Conservation (phyloP, 2,797 vertebrate genomes). For the Cygnus olor region DNA sequence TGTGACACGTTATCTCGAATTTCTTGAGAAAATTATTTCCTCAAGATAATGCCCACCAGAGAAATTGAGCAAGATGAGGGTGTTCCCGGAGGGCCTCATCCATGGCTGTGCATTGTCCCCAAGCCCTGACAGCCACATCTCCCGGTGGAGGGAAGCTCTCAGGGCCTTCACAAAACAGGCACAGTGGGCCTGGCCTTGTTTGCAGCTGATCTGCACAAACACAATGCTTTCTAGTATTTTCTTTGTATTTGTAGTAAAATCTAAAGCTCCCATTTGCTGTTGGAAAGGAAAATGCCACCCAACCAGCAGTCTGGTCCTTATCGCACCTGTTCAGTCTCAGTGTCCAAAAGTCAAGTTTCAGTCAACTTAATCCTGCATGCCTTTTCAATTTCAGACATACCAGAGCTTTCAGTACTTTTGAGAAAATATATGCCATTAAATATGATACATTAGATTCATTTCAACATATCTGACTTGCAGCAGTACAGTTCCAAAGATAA, state of each 20-base stretch:
- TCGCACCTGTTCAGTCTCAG: background rate
- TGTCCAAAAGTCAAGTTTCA: constrained; percentile 32
- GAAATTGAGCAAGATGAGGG: background rate
- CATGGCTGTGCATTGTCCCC: background rate
- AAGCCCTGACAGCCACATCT: background rate
- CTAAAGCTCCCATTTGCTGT: background rate
- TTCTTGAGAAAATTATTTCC: background rate
- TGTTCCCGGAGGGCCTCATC: background rate
- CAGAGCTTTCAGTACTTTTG: background rate
- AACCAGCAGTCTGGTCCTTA: background rate
- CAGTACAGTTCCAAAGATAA: constrained; percentile 1
- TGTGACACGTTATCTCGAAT: background rate
- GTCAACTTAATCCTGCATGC: constrained; percentile 4
- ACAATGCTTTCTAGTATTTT: background rate
- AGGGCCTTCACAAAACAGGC: background rate
- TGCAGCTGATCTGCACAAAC: background rate
- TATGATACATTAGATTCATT: background rate
- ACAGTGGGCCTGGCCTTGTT: background rate
- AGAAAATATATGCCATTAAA: constrained; percentile 21
- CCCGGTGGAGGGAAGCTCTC: accelerated
- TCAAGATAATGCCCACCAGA: background rate
- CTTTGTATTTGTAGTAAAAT: constrained; percentile 20
- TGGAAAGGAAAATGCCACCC: constrained; percentile 3
- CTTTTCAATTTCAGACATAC: constrained; percentile 27
- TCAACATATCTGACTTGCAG: constrained; percentile 5